Percentiles rank a stretch among this genome's conserved stretches.
Evolutionary conservation across 2,797 vertebrate genomes (phyloP).

Genomic region (Crocidura indochinensis): DNA sequence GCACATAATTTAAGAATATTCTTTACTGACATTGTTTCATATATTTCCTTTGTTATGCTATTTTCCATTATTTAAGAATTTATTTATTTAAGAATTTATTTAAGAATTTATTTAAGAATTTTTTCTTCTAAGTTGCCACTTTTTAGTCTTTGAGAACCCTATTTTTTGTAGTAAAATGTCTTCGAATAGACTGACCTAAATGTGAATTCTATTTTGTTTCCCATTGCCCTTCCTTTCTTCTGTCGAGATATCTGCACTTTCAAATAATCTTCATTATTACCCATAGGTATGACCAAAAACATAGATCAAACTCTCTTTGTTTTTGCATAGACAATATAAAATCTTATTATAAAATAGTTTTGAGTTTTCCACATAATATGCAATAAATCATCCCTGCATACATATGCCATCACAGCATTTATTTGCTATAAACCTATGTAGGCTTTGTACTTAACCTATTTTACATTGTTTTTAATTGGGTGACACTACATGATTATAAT

Average conservation of each 20-base stretch:
- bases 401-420: slow-evolving; percentile 18
- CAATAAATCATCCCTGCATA: background rate
- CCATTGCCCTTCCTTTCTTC: background rate
- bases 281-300: rapidly evolving
- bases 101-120: background rate
- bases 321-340: too few relatives aligned
- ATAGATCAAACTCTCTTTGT: too few relatives aligned
- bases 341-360: background rate
- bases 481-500: too few relatives aligned
- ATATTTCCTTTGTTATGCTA: background rate
- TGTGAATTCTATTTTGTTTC: background rate
- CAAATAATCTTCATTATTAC: background rate
- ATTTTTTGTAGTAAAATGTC: background rate
- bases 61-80: background rate
- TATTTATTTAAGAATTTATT: background rate
- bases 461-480: too few relatives aligned
- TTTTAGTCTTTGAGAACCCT: background rate
- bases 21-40: background rate
- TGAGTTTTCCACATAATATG: background rate
- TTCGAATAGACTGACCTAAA: background rate
- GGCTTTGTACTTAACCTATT: too few relatives aligned
- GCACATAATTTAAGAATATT: background rate
- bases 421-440: background rate
- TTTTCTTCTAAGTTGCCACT: background rate
- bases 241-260: rapidly evolving